Evolutionary conservation across 2,888 invertebrate species (phyloP).

Genomic region (Cataglyphis rosenhaueri): DNA sequence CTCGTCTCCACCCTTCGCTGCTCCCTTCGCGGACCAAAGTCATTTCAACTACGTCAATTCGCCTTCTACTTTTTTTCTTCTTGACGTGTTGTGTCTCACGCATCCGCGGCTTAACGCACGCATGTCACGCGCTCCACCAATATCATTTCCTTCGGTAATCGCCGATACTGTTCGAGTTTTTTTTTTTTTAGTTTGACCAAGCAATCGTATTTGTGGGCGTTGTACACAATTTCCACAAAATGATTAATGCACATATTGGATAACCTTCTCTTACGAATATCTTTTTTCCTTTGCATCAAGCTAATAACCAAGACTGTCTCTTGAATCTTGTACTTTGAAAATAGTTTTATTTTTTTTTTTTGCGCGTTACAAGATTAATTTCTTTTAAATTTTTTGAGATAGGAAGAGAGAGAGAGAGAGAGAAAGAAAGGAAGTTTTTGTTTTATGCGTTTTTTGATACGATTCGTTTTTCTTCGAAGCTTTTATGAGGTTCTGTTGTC

Average conservation of each 20-base stretch:
- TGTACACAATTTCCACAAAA: background rate
- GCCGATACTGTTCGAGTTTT: constrained; percentile 25
- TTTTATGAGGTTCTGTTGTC: background rate
- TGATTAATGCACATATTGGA: background rate
- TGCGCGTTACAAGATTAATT: background rate
- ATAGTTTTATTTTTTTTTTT: background rate
- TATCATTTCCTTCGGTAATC: constrained; percentile 33
- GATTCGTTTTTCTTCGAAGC: background rate
- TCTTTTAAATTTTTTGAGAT: background rate
- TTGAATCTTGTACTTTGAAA: background rate
- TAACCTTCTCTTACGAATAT: background rate
- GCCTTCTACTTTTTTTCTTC: constrained; percentile 71
- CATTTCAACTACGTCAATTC: constrained; percentile 77
- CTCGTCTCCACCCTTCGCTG: constrained; percentile 54
- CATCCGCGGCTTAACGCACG: constrained; percentile 50
- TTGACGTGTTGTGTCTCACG: constrained; percentile 56
- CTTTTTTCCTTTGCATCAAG: background rate
- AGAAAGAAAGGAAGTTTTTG: background rate
- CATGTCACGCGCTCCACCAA: constrained; percentile 59
- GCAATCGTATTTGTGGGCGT: background rate
- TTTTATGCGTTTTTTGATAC: background rate
- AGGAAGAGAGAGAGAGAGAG: too few relatives aligned
- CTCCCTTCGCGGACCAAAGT: constrained; percentile 68
- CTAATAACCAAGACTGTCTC: background rate
- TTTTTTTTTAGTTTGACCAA: constrained; percentile 42